These are phyloP conservation scores for Falco novaeseelandiae DNA, from an alignment of 2,797 vertebrate genomes.

Conservation along the genomic window DNA sequence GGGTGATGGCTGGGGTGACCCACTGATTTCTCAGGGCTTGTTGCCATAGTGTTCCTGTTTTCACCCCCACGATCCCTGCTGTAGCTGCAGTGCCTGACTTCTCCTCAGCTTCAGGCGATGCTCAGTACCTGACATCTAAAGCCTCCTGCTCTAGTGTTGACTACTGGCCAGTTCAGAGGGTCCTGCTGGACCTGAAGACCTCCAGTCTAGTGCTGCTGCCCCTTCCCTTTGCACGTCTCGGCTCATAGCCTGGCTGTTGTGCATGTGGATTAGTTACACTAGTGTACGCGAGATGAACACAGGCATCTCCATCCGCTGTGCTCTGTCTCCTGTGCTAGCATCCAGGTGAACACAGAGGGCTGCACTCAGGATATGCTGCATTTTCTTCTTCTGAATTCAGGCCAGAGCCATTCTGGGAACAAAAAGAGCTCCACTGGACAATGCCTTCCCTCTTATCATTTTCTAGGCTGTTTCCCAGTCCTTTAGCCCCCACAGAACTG, in stretches of 20 bases:
- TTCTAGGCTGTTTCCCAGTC: background rate
- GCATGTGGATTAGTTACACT: rapidly evolving
- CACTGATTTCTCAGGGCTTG: background rate
- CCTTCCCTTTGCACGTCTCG: background rate
- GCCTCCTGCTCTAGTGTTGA: background rate
- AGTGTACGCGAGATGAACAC: rapidly evolving
- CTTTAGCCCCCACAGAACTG: background rate
- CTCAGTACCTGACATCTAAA: background rate
- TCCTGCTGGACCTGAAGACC: background rate
- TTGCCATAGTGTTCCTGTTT: background rate
- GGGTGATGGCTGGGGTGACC: background rate
- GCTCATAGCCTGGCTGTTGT: background rate
- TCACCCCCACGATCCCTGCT: background rate
- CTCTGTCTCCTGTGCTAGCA: background rate
- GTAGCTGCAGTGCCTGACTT: background rate
- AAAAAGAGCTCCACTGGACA: background rate
- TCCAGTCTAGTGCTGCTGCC: background rate
- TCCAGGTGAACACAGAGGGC: background rate
- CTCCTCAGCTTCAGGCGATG: background rate
- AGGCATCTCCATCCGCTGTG: rapidly evolving
- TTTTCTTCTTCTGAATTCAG: background rate
- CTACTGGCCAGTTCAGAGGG: background rate
- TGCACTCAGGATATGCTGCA: background rate
- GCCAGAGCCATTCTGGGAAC: background rate
- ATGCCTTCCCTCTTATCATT: background rate